These are phyloP conservation scores for Ambastaia sidthimunki DNA, from an alignment of 2,797 vertebrate species.

Conservation along the genomic window DNA sequence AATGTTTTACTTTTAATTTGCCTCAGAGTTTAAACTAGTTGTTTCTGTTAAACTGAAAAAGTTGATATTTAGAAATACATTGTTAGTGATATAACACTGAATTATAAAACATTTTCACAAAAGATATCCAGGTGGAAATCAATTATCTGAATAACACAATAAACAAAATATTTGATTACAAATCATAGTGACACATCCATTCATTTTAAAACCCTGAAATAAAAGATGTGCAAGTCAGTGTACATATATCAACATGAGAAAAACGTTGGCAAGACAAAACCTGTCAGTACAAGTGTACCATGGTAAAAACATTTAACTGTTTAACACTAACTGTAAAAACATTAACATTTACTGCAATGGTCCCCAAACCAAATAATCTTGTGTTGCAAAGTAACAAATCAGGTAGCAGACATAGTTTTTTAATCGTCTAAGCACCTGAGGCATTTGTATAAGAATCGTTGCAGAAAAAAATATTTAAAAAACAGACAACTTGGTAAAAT, in stretches of 20 bases:
- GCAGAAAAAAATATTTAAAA: constrained; percentile 18
- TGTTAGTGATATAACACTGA: constrained; percentile 42
- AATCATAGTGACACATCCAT: constrained; percentile 54
- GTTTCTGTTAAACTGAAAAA: constrained; percentile 36
- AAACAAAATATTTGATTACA: constrained; percentile 31
- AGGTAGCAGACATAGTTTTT: constrained; percentile 12
- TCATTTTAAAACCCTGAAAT: constrained; percentile 43
- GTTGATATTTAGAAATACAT: constrained; percentile 26
- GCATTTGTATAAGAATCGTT: constrained; percentile 46
- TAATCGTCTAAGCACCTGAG: constrained; percentile 39
- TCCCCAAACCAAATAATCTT: constrained; percentile 42
- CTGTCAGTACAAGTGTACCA: constrained; percentile 20
- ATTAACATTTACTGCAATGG: constrained; percentile 53
- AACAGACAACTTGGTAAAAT: constrained; percentile 22
- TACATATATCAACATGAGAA: constrained; percentile 19
- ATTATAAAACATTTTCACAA: constrained; percentile 49
- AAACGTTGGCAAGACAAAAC: constrained; percentile 48
- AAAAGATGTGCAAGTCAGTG: constrained; percentile 35
- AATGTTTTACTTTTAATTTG: constrained; percentile 43
- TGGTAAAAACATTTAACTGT: constrained; percentile 20
- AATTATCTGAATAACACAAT: constrained; percentile 34
- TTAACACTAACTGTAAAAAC: too few relatives aligned
- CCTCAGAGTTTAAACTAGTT: constrained; percentile 15
- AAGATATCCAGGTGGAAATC: constrained; percentile 39
- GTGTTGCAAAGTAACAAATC: constrained; percentile 22